Conservation (phyloP, 2,113 vertebrate genomes). For the Indri indri region DNA sequence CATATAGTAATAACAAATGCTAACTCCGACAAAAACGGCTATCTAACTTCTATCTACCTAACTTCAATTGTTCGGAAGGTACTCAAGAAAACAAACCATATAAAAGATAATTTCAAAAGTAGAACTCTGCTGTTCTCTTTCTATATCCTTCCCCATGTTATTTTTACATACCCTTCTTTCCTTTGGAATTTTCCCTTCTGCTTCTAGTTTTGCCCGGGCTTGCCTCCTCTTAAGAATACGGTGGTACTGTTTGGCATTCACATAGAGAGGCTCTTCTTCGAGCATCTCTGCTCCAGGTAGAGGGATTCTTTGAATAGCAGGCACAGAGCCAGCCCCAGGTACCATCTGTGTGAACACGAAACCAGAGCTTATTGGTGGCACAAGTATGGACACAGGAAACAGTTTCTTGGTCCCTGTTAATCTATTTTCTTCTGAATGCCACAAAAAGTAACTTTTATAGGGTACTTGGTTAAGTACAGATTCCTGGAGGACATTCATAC, state of each 20-base stretch:
- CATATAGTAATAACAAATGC: background rate
- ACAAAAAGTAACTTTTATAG: background rate
- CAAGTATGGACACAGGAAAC: background rate
- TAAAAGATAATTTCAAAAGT: background rate
- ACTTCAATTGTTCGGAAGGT: background rate
- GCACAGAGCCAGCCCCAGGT: conserved; percentile 92
- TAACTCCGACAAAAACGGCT: background rate
- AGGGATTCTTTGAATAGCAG: conserved; percentile 96
- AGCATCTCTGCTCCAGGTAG: conserved; percentile 98
- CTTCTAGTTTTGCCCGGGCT: conserved; percentile 96
- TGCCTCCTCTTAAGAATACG: conserved; percentile 97
- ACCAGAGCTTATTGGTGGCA: background rate
- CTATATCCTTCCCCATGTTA: background rate
- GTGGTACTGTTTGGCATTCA: conserved; percentile 99
- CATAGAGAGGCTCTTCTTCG: conserved; percentile 97
- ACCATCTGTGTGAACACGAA: conserved; percentile 90
- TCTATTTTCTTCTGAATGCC: background rate
- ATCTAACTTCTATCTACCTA: no score
- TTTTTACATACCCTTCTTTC: conserved; percentile 92
- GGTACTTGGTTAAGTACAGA: background rate
- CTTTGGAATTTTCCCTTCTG: conserved; percentile 98
- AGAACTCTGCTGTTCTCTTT: background rate
- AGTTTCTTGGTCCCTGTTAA: background rate
- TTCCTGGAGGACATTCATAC: background rate
- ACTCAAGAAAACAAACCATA: background rate